Conservation (phyloP, 2,113 vertebrate genomes). For the Meles meles region DNA sequence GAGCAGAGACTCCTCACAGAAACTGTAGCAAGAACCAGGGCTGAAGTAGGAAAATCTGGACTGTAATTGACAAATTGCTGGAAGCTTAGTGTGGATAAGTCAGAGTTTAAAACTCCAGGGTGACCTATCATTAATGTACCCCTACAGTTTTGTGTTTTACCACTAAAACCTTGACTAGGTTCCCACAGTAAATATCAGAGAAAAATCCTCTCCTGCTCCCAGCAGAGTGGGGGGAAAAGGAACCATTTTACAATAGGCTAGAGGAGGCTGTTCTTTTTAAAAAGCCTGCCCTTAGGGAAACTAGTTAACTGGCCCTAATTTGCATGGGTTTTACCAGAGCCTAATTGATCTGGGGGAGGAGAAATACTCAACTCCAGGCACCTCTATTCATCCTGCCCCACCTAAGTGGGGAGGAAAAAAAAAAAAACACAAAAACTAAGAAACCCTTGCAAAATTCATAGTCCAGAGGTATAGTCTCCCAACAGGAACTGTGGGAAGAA, state of each 20-base stretch:
- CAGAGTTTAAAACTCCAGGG: neutral
- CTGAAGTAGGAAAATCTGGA: neutral
- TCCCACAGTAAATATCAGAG: neutral
- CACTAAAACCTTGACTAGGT: neutral
- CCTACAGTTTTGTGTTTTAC: neutral
- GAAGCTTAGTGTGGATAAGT: neutral
- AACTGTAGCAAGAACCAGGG: neutral
- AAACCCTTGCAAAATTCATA: neutral
- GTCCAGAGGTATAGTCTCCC: neutral
- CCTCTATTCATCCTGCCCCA: neutral
- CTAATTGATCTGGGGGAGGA: neutral
- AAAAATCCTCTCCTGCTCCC: neutral
- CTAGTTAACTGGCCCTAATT: neutral
- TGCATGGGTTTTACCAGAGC: neutral
- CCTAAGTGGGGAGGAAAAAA: neutral
- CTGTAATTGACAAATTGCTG: neutral
- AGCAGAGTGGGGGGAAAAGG: neutral
- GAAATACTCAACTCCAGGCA: neutral
- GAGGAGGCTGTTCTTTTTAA: neutral
- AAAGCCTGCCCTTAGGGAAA: neutral
- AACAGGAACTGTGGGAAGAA: neutral
- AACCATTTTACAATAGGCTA: neutral
- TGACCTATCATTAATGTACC: neutral
- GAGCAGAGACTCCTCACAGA: neutral
- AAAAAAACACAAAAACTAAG: neutral